Evolutionary conservation across 2,888 invertebrate species (phyloP), one percentile per base, ranked within the genome.

Genomic region (Leptinotarsa haldemani): DNA sequence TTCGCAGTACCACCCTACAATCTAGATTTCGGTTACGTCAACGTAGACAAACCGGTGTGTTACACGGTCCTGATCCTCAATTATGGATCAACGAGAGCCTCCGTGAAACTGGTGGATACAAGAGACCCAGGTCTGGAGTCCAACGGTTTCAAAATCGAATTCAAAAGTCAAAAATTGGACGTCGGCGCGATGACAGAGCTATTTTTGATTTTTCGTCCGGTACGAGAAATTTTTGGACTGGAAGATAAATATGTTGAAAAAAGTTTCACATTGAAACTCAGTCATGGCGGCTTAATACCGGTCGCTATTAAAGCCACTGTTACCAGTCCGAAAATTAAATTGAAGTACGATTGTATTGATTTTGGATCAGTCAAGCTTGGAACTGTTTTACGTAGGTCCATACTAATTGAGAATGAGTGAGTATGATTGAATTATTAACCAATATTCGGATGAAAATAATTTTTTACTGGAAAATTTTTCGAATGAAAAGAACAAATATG

Each of bases 291-390:
- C 22, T 89, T 86, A n/a, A 89, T 92, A 73, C 91, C 92, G 1
- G 84, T 93, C 47, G 85, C 87, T 50, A 86, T 92, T 16, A 88
- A 86, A 81, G 92, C 91, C 5, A 84, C 89, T 15, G 90, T 91
- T 64, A 91, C 91, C 16, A 88, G 90, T 52, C 92, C 93, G 0
- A 89, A 88, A 73, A 83, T 92, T 12, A 86, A 83, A 15, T 85
- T 90, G 0, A 88, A 87, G 70, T 84, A 88, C 2, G 81, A 85
- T 64, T 79, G 80, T 58, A 84, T 93, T 22, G 86, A 91, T 81
- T 92, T 92, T 83, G 90, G 89, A 22, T 85, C 89, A 13, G 90
- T 92, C 3, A 86, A 89, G 82, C 90, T 92, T 80, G 92, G 93
- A 0, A 88, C 91, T 80, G 91, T 91, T 84, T 85, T 89, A 65